Evolutionary conservation across 2,888 invertebrate species (phyloP).

Genomic region (Leptothorax acervorum): DNA sequence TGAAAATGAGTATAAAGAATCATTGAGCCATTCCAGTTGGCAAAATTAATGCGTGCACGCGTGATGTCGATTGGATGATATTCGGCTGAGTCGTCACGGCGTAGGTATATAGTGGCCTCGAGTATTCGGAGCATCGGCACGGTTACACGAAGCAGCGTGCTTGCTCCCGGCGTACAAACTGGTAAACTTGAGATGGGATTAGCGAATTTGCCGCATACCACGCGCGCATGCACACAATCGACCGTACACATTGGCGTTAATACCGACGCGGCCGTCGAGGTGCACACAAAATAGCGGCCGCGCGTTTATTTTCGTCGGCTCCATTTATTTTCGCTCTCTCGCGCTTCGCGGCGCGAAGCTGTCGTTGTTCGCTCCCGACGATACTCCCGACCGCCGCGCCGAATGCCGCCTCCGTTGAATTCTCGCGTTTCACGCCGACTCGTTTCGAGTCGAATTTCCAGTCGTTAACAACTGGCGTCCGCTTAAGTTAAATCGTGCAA

Average conservation of each 20-base stretch:
- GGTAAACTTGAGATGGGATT: slow-evolving; percentile 26
- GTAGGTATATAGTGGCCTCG: not conserved
- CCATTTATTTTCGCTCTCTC: slow-evolving; percentile 77
- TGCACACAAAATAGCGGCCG: slow-evolving; percentile 76
- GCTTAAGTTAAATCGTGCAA: not conserved
- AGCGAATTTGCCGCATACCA: slow-evolving; percentile 55
- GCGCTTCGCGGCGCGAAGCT: slow-evolving; percentile 46
- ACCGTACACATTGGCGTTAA: slow-evolving; percentile 27
- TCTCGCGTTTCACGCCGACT: slow-evolving; percentile 14
- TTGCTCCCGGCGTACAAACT: slow-evolving; percentile 9
- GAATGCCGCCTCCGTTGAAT: not conserved
- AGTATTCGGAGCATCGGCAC: slow-evolving; percentile 50
- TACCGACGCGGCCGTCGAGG: slow-evolving; percentile 44
- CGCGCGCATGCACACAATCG: slow-evolving; percentile 50
- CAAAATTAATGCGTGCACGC: not conserved
- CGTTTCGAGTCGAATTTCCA: slow-evolving; percentile 1
- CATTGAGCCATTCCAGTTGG: not conserved
- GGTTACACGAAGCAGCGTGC: slow-evolving; percentile 38
- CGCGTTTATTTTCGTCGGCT: slow-evolving; percentile 76
- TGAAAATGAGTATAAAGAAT: not conserved
- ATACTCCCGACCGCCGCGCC: not conserved
- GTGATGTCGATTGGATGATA: not conserved
- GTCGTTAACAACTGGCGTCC: not conserved
- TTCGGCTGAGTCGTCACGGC: slow-evolving; percentile 1
- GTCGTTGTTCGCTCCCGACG: not conserved